Conservation (phyloP, 2,113 vertebrate species). For the Microcebus lehilahytsara region DNA sequence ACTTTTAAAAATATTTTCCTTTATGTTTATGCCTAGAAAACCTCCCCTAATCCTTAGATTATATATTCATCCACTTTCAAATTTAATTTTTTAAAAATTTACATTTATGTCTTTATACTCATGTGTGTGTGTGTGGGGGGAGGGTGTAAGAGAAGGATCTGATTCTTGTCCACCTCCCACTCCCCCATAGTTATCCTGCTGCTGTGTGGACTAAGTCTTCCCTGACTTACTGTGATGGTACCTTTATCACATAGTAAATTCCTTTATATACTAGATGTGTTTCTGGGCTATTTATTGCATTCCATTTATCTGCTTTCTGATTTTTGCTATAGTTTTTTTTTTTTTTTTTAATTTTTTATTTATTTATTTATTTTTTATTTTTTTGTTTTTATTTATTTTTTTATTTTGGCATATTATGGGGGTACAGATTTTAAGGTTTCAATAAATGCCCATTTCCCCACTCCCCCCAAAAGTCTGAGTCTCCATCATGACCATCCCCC, state of each 20-base stretch:
- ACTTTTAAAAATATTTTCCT: background rate
- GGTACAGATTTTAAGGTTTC: too few relatives aligned
- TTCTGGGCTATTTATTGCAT: background rate
- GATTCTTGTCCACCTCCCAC: background rate
- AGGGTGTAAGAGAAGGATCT: background rate
- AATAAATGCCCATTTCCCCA: too few relatives aligned
- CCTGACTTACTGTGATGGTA: background rate
- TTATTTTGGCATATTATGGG: too few relatives aligned
- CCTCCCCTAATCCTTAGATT: background rate
- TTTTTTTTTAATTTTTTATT: too few relatives aligned
- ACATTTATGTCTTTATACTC: too few relatives aligned
- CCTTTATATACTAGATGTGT: background rate
- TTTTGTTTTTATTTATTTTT: too few relatives aligned
- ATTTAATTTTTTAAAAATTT: too few relatives aligned
- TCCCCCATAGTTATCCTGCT: background rate
- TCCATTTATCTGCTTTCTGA: background rate
- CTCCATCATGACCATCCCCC: too few relatives aligned
- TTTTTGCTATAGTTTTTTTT: background rate
- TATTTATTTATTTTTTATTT: too few relatives aligned
- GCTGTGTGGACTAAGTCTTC: background rate
- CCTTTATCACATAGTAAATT: background rate
- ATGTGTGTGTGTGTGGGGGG: background rate
- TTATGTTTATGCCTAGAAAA: background rate
- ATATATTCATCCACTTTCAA: background rate
- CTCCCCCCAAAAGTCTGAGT: too few relatives aligned